These are phyloP conservation scores for Serranus cabrilla DNA, from an alignment of 2,797 vertebrate genomes.

Conservation along the genomic window DNA sequence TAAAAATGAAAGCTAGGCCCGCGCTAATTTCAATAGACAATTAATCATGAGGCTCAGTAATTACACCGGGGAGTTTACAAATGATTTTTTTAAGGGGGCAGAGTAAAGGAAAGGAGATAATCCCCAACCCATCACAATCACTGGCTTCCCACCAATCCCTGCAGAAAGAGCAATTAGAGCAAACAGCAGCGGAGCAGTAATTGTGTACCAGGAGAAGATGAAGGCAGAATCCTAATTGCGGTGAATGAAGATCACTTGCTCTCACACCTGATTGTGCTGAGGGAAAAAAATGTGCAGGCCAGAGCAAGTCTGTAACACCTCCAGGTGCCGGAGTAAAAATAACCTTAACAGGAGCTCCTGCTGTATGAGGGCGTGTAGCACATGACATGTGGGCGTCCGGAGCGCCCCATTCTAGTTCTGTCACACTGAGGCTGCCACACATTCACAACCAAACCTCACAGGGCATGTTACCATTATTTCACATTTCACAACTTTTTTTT, in stretches of 20 bases:
- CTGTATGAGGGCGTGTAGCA: slow-evolving; percentile 82
- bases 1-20: slow-evolving; percentile 99
- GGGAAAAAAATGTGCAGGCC: slow-evolving; percentile 85
- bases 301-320: slow-evolving; percentile 85
- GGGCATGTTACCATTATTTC: slow-evolving; percentile 78
- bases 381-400: slow-evolving; percentile 87
- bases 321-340: slow-evolving; percentile 95
- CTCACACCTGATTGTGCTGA: slow-evolving; percentile 90
- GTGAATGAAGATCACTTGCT: slow-evolving; percentile 92
- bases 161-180: slow-evolving; percentile 98
- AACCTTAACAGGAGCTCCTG: slow-evolving; percentile 84
- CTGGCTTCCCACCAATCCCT: slow-evolving; percentile 96
- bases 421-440: slow-evolving; percentile 62
- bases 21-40: slow-evolving; percentile 99
- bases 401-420: slow-evolving; percentile 82
- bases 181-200: slow-evolving; percentile 94
- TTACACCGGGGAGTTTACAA: slow-evolving; percentile 99
- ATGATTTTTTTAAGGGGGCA: slow-evolving; percentile 94
- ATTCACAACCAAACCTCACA: slow-evolving; percentile 63
- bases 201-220: slow-evolving; percentile 94
- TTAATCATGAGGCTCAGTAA: slow-evolving; percentile 99
- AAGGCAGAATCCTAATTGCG: slow-evolving; percentile 95
- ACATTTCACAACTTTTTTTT: slow-evolving; percentile 47
- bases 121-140: slow-evolving; percentile 95
- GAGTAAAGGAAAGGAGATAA: slow-evolving; percentile 93